phyloP scores from a whole-genome alignment of 2,113 vertebrate species.

The Dasypus novemcinctus region DNA sequence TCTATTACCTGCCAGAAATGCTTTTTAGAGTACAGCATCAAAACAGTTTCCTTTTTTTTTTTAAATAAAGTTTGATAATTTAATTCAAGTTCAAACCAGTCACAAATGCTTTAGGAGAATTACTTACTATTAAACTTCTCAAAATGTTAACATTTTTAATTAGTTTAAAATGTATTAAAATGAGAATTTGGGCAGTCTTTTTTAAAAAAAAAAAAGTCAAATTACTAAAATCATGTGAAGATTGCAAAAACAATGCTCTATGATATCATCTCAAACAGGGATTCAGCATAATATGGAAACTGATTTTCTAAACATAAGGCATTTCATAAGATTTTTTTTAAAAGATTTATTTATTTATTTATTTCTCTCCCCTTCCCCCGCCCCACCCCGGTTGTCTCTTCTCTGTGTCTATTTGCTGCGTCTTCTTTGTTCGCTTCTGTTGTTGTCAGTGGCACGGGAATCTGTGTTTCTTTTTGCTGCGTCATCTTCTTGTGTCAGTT shows the following conservation, averaged over 20 bases:
- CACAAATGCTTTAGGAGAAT: not conserved
- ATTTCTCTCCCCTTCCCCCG: no score
- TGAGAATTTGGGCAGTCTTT: not conserved
- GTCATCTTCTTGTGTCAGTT: no score
- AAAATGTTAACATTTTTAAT: conserved; percentile 31
- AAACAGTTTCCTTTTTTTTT: not conserved
- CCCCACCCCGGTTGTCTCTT: no score
- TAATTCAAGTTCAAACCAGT: not conserved
- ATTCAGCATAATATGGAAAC: not conserved
- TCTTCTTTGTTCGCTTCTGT: no score
- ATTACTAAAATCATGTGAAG: not conserved
- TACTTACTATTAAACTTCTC: not conserved
- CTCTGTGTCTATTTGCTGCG: no score
- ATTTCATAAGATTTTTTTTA: conserved; percentile 18
- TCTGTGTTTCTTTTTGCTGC: no score
- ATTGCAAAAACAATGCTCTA: not conserved
- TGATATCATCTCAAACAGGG: conserved; percentile 26
- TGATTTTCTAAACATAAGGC: conserved; percentile 15
- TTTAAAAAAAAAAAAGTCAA: not conserved
- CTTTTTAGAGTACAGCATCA: not conserved
- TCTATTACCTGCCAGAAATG: not conserved
- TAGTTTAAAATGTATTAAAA: conserved; percentile 7
- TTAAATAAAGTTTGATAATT: not conserved
- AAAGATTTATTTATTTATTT: no score
- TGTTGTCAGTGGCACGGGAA: no score